Evolutionary conservation across 2,797 vertebrate species (phyloP).

Genomic region (Tympanoctomys barrerae): DNA sequence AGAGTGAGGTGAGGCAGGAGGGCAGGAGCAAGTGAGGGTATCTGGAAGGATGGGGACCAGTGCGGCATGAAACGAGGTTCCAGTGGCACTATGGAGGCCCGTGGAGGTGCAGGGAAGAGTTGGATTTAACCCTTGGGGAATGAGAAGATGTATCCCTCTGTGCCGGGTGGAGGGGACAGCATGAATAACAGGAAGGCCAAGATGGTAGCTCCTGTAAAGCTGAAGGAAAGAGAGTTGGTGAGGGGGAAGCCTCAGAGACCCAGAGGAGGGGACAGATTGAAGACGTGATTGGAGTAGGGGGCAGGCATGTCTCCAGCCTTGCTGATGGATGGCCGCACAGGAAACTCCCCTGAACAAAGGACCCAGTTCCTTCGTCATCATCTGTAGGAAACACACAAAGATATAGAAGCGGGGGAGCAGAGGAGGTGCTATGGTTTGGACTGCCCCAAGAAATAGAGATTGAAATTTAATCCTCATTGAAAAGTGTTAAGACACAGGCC

Average conservation of each 20-base stretch:
- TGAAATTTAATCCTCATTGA: not conserved
- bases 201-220: not conserved
- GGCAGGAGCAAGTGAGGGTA: not conserved
- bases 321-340: not conserved
- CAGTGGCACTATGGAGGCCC: not conserved
- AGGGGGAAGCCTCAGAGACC: not conserved
- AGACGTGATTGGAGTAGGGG: not conserved
- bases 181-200: not conserved
- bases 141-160: not conserved
- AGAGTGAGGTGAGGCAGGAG: not conserved
- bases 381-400: not conserved
- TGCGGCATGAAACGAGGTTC: no score
- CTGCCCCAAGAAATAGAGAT: not conserved
- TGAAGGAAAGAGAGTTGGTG: not conserved
- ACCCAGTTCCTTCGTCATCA: not conserved
- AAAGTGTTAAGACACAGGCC: not conserved
- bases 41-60: rapidly evolving
- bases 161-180: not conserved
- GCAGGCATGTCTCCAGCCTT: not conserved
- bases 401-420: not conserved
- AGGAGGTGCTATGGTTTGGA: not conserved
- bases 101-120: not conserved
- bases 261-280: not conserved
- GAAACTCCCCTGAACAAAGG: not conserved
- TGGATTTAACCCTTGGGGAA: not conserved